Evolutionary conservation across 1,140 invertebrate genomes (phyloP).

Genomic region (Drosophila athabasca): DNA sequence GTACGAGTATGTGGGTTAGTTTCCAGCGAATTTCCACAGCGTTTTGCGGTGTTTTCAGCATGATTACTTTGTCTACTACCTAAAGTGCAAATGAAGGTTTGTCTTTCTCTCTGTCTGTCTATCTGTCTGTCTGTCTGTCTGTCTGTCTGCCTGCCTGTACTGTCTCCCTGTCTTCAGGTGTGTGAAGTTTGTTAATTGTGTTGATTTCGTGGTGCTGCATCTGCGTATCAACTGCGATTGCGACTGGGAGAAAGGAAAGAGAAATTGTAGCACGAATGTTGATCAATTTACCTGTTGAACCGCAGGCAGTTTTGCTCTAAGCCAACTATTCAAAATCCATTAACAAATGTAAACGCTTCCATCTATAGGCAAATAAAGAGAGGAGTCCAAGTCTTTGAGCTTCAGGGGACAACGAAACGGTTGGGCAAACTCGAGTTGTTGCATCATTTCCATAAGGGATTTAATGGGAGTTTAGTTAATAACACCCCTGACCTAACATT

Average conservation of each 20-base stretch:
- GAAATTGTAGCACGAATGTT: constrained; percentile 26
- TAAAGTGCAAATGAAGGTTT: constrained; percentile 50
- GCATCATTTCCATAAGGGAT: too few relatives aligned
- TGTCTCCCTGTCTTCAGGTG: constrained; percentile 3
- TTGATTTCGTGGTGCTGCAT: constrained; percentile 47
- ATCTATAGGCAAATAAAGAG: background rate
- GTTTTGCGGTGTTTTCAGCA: constrained; percentile 52
- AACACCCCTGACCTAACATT: too few relatives aligned
- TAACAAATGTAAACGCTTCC: constrained; percentile 24
- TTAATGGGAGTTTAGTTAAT: too few relatives aligned
- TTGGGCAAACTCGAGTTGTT: too few relatives aligned
- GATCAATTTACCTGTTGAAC: constrained; percentile 49
- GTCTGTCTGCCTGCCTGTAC: background rate
- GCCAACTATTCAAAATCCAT: constrained; percentile 26
- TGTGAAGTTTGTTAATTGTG: constrained; percentile 56
- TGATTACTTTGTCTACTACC: constrained; percentile 56
- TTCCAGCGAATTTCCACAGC: constrained; percentile 36
- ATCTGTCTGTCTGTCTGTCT: background rate
- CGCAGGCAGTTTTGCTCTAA: background rate
- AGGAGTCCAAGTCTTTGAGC: background rate
- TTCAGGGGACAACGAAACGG: too few relatives aligned
- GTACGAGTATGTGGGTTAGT: constrained; percentile 18
- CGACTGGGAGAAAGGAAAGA: constrained; percentile 12
- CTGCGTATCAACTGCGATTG: background rate
- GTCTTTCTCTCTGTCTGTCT: constrained; percentile 3